Base-by-base conservation (phyloP, 2,113 vertebrate genomes). In the Aptenodytes patagonicus region DNA sequence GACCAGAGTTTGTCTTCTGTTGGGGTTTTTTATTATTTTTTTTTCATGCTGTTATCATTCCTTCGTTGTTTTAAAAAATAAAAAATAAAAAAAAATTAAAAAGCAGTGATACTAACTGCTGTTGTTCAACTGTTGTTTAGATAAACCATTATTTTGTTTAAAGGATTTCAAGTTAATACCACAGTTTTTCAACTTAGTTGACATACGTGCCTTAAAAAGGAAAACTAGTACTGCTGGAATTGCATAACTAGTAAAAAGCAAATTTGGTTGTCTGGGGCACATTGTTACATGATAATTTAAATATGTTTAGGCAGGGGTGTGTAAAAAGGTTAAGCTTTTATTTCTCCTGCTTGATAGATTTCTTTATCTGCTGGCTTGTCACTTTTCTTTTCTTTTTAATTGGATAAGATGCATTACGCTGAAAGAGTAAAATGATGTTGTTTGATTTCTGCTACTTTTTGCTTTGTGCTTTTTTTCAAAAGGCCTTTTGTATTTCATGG, bases 141-240 rank as follows among this genome's bases (percentile, higher is more conserved):
- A 86, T 95, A 98, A 97, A 97, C 95, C 98, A 98, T 98, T 97
- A 95, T 97, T 98, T 97, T 97, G 98, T 98, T 98, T 93, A 95
- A 97, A 90, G 93, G 91, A 88, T 96, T 98, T 98, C 88, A 95
- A 96, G 96, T 98, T 97, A 94, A 96, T 97, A 98, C 97, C 95
- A 97, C 96, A 90, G 61, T 92, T 98, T 97, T 97, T 98, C 96
- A 98, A 98, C 97, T 98, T 98, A 98, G 98, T 98, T 98, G 97
- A 99, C 96, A 96, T 98, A 98, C 97, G 99, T 99, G 99, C 99
- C 99, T 99, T 99, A 99, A 98, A 98, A 98, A 98, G 97, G 98
- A 98, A 98, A 98, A 98, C 98, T 98, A 98, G 97, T 98, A 98
- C 98, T 98, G 97, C 97, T 98, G 96, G 97, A 96, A 93, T 97